phyloP scores from a whole-genome alignment of 2,797 vertebrate species.

The Siniperca undulata region DNA sequence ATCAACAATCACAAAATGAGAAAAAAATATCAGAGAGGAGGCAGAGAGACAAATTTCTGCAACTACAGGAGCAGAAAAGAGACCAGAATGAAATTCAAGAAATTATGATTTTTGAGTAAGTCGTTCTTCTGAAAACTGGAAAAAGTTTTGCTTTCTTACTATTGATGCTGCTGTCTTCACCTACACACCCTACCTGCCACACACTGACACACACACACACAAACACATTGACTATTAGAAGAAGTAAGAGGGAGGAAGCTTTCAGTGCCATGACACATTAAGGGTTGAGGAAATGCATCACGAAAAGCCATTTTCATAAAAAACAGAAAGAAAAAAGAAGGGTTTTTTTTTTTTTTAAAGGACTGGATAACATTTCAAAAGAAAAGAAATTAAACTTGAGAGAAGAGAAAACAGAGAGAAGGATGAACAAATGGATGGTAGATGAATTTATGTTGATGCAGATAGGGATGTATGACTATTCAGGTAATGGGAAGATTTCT shows the following conservation, averaged over 20 bases:
- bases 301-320: constrained; percentile 34
- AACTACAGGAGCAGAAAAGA: neutral
- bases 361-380: neutral
- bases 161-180: neutral
- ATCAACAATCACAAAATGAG: neutral
- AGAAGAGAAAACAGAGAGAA: neutral
- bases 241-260: constrained; percentile 33
- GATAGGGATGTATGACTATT: neutral
- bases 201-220: constrained; percentile 1
- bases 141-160: neutral
- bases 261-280: constrained; percentile 34
- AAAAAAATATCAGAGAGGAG: neutral
- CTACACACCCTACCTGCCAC: neutral
- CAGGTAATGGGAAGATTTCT: neutral
- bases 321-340: neutral
- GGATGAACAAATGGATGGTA: neutral
- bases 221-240: constrained; percentile 33
- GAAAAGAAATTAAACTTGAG: constrained; percentile 5
- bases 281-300: constrained; percentile 31
- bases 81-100: neutral
- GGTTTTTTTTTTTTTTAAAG: neutral
- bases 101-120: neutral
- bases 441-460: neutral
- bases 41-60: neutral
- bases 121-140: neutral